Percentiles rank a stretch among this genome's conserved stretches.
phyloP scores from a whole-genome alignment of 2,797 vertebrate species.

The Nothura maculosa region DNA sequence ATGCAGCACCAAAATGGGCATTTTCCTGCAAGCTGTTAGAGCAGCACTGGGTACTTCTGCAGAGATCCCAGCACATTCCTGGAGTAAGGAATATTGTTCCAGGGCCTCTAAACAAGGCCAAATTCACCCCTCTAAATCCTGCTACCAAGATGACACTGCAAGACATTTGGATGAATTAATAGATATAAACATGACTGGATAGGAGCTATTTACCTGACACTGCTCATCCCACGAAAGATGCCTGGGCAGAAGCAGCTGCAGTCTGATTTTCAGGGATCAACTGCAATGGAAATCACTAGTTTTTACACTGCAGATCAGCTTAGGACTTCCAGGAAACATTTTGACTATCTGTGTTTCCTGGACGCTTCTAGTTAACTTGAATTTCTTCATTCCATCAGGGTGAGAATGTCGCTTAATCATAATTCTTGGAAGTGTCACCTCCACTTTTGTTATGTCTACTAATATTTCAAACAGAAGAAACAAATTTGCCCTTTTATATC shows the following conservation, averaged over 20 bases:
- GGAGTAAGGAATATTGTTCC: background rate
- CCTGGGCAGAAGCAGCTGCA: background rate
- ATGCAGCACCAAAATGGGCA: accelerated
- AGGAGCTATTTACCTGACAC: accelerated
- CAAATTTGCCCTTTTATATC: background rate
- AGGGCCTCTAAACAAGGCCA: background rate
- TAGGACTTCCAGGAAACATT: background rate
- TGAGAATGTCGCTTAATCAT: background rate
- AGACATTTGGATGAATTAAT: background rate
- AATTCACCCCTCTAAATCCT: accelerated
- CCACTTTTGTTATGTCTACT: background rate
- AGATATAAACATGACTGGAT: background rate
- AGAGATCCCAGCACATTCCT: background rate
- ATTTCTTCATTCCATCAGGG: background rate
- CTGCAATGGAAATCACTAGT: background rate
- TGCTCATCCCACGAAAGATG: background rate
- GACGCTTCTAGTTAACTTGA: background rate
- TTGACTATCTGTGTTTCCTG: background rate
- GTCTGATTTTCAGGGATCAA: background rate
- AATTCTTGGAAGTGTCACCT: background rate
- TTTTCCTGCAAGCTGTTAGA: background rate
- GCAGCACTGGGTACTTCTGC: background rate
- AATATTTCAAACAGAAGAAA: background rate
- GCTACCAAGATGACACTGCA: background rate
- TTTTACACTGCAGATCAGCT: background rate